These are phyloP conservation scores for Smittia sp. DNA, from an alignment of 2,888 invertebrate genomes.

Conservation along the genomic window DNA sequence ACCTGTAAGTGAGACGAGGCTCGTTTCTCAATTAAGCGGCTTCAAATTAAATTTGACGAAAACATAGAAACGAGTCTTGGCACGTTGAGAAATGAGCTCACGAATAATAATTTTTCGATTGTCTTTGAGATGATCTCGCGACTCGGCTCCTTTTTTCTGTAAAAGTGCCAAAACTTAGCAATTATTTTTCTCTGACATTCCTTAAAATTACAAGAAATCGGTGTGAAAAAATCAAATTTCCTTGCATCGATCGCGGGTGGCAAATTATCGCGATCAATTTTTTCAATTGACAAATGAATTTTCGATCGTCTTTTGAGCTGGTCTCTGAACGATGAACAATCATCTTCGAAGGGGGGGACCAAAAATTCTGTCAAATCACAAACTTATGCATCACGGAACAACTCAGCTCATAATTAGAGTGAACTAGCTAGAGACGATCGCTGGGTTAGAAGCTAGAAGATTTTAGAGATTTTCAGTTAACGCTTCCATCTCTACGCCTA, in stretches of 20 bases:
- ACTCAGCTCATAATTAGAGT: constrained; percentile 13
- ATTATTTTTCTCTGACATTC: constrained; percentile 26
- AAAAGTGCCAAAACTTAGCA: constrained; percentile 20
- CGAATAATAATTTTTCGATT: constrained; percentile 16
- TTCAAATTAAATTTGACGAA: constrained; percentile 24
- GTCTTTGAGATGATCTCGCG: constrained; percentile 9
- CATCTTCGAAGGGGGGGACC: constrained; percentile 11
- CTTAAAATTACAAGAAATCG: constrained; percentile 17
- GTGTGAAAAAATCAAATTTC: neutral
- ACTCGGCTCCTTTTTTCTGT: neutral
- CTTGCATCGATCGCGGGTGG: constrained; percentile 4
- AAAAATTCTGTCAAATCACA: neutral
- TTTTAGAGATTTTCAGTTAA: too few species aligned
- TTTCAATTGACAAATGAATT: neutral
- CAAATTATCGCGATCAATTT: neutral
- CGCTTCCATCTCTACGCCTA: too few species aligned
- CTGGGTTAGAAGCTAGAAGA: too few species aligned
- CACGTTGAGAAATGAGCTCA: constrained; percentile 32
- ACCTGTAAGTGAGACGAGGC: neutral
- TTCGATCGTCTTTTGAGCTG: neutral
- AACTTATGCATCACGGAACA: constrained; percentile 6
- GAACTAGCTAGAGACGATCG: too few species aligned
- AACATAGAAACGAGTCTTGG: constrained; percentile 22
- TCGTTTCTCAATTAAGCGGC: neutral
- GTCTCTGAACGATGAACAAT: neutral